A percentile compares a stretch with the other conserved stretches of the same genome.
These are phyloP conservation scores for Lepisosteus oculatus DNA, from an alignment of 2,113 vertebrate species.

Conservation along the genomic window DNA sequence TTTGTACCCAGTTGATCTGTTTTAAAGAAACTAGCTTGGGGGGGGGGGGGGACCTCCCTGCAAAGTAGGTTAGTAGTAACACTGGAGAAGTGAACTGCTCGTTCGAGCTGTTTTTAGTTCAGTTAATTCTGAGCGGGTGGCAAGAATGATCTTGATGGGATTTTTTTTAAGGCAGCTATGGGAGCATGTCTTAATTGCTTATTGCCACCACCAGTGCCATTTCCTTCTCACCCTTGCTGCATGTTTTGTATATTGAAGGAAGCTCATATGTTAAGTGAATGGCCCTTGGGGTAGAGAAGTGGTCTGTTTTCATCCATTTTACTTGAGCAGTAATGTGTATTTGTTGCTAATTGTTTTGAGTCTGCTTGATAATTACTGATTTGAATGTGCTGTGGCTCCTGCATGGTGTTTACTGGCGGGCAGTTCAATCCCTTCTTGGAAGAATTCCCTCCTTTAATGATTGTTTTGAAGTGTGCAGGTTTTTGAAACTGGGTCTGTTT, in stretches of 20 bases:
- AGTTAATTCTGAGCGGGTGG: not conserved
- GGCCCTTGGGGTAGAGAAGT: not conserved
- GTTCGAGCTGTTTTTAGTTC: not conserved
- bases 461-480: slow-evolving; percentile 38
- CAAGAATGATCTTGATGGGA: not conserved
- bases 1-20: slow-evolving; percentile 7
- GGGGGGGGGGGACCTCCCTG: slow-evolving; percentile 4
- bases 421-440: slow-evolving; percentile 48
- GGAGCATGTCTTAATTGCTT: not conserved
- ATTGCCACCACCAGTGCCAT: not conserved
- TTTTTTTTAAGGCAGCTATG: not conserved
- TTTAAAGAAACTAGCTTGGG: not conserved
- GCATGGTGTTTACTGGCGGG: slow-evolving; percentile 41
- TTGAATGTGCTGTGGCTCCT: slow-evolving; percentile 41
- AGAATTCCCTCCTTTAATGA: slow-evolving; percentile 33
- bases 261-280: not conserved
- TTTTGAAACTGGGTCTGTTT: not conserved
- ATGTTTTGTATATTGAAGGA: slow-evolving; percentile 4
- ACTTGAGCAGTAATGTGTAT: slow-evolving; percentile 23
- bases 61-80: slow-evolving; percentile 7
- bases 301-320: slow-evolving; percentile 35
- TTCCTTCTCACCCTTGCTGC: not conserved
- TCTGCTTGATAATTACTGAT: slow-evolving; percentile 59
- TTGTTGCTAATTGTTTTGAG: slow-evolving; percentile 53
- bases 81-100: not conserved